Evolutionary conservation across 37 sponge, comb jelly and placozoan genomes (phyloP).

Genomic region (Halichondria panicea): DNA sequence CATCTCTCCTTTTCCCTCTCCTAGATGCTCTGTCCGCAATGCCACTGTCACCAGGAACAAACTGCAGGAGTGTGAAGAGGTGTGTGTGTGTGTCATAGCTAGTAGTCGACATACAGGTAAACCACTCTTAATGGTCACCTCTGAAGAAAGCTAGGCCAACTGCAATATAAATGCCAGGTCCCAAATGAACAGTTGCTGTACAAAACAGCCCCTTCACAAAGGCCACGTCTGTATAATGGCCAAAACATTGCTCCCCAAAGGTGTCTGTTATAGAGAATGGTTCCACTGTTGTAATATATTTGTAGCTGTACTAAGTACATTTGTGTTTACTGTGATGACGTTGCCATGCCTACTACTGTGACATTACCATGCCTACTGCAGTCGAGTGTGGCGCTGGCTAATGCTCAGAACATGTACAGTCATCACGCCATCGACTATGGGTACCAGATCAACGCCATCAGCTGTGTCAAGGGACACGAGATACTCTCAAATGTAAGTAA

Average conservation of each 20-base stretch:
- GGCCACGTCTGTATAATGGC: too few relatives aligned
- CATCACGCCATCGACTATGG: slow-evolving; percentile 67
- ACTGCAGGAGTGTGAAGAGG: slow-evolving; percentile 66
- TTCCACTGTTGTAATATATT: background rate
- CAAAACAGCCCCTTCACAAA: too few relatives aligned
- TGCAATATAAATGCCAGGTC: too few relatives aligned
- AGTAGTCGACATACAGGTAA: too few relatives aligned
- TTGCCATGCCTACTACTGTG: background rate
- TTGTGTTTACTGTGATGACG: background rate
- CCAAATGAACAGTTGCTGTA: too few relatives aligned
- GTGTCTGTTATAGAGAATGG: too few relatives aligned
- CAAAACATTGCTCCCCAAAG: too few relatives aligned
- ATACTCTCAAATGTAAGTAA: slow-evolving; percentile 46
- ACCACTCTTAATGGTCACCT: too few relatives aligned
- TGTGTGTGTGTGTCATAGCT: too few relatives aligned
- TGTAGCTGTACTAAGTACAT: background rate
- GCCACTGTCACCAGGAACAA: slow-evolving; percentile 28
- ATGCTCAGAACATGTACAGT: slow-evolving; percentile 36
- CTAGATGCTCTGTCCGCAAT: slow-evolving; percentile 45
- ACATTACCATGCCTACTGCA: background rate
- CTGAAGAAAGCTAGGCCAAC: too few relatives aligned
- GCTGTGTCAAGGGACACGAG: slow-evolving; percentile 43
- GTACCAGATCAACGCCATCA: slow-evolving; percentile 58
- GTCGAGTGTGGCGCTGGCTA: slow-evolving; percentile 27
- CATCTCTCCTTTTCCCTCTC: background rate